Base-by-base conservation (phyloP, 1,140 invertebrate species). In the Penaeus indicus region DNA sequence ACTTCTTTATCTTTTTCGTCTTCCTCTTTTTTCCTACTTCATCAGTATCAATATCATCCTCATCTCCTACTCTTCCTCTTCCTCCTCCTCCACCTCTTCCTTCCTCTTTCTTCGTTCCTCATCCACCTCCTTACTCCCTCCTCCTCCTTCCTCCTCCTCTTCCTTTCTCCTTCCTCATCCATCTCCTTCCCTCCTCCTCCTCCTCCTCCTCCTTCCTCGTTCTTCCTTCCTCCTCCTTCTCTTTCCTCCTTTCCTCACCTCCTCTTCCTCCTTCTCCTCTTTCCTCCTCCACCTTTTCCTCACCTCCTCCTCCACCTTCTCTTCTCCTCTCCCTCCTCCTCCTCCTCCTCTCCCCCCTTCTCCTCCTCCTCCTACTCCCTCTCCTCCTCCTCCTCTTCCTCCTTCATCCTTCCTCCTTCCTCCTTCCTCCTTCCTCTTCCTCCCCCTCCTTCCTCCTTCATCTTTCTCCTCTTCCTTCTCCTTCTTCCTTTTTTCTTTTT, bases 201-300 rank as follows among this genome's bases (percentile, higher is more conserved):
- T 42, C 77, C 7, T 61, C 25, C 77, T 25, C 54, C 82, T 67
- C 11, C 72, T 32, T 69, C 63, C 67, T 64, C 72, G 62, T 84
- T 27, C 72, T 38, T 67, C 63, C 67, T 32, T 67, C 62, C 67
- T 32, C 62, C 54, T 77, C 54, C 77, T 67, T 77, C 54, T 63
- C 72, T 77, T 42, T 85, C 54, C 77, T 67, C 62, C 27, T 61
- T 25, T 62, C 32, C 79, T 54, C 63, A 61, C 38, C n/a, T 85
- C 75, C 42, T 21, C 62, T 67, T 78, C 64, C 21, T 8, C 18
- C 3, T 2, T 54, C 16, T 19, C n/a, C 60, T 21, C 18, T 32
- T 32, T 22, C 60, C 32, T 62, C 60, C 27, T 16, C n/a, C 22
- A 13, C 60, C 21, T 61, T 25, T 21, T 61, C 38, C 63, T 32